Base-by-base conservation (phyloP, 2,888 invertebrate genomes). In the Tortricodes alternella region DNA sequence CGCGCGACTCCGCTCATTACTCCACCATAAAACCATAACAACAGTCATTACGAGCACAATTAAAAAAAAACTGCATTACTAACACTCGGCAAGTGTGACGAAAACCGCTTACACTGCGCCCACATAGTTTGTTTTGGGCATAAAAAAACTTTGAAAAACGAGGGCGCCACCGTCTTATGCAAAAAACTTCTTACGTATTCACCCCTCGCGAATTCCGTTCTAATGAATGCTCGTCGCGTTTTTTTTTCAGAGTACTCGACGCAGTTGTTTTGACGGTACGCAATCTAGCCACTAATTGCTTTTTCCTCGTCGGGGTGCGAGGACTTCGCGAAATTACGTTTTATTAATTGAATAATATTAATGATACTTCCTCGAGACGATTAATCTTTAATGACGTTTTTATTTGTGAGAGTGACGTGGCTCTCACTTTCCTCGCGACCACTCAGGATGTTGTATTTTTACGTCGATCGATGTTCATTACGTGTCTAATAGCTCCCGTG, bases 321-420 rank as follows among this genome's bases (percentile, higher is more conserved):
- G 78, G 80, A 80, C 84, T 76, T 83, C 76, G 86, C 81, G 71
- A 87, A 89, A 89, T 90, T 89, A 87, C 86, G 80, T 89, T 89
- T 88, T 89, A 90, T 90, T 90, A 90, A 90, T 90, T 90, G 89
- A 90, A 90, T 90, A 89, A 88, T 89, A 89, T 89, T 89, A 90
- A 90, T 89, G 90, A 89, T 85, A 85, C 89, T 85, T 85, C 80
- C 81, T 83, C 76, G 73, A 73, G 78, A 84, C 83, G 73, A 90
- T 90, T 89, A 88, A 89, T 89, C 89, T 88, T 83, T 86, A 87
- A 89, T 86, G 86, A 83, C 86, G 86, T 88, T 89, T 89, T 89
- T 89, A 88, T 89, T 87, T 82, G 78, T 69, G 74, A 76, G 80
- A 85, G 82, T 82, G 82, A 80, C 81, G 81, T 74, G 74, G 73